A percentile compares a stretch with the other conserved stretches of the same genome.
Conservation (phyloP, 2,797 vertebrate genomes). For the Holocentrus rufus region DNA sequence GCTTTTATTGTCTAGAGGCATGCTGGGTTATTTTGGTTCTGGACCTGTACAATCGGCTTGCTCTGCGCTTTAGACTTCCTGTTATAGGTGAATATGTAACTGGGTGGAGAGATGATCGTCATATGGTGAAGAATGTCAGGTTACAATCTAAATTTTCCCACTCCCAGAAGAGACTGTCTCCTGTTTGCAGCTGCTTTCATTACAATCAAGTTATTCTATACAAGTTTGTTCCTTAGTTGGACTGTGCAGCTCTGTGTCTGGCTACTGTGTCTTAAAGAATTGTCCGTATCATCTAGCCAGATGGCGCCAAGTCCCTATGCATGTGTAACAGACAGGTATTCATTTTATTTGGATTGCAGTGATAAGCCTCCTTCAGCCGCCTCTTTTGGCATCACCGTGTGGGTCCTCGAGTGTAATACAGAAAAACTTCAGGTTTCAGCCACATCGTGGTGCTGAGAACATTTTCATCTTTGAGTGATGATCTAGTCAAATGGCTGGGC, state of each 20-base stretch:
- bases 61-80: neutral
- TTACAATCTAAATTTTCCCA: neutral
- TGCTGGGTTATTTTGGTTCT: too few species aligned
- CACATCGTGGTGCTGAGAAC: conserved; percentile 61
- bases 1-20: too few species aligned
- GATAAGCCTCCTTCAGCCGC: conserved; percentile 49
- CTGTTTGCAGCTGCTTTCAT: too few species aligned
- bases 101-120: neutral
- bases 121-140: neutral
- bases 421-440: conserved; percentile 78
- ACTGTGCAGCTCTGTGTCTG: neutral
- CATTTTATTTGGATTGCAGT: conserved; percentile 4
- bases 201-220: too few species aligned
- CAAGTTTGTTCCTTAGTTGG: too few species aligned
- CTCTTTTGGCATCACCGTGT: conserved; percentile 67
- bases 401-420: conserved; percentile 79
- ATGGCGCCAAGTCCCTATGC: conserved; percentile 30
- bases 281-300: conserved; percentile 19
- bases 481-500: conserved; percentile 43
- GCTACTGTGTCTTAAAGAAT: conserved; percentile 36
- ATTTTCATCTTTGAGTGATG: conserved; percentile 55
- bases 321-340: neutral
- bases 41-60: too few species aligned
- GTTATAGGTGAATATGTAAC: neutral
- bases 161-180: too few species aligned